Evolutionary conservation across 2,113 vertebrate species (phyloP).

Genomic region (Campylorhamphus procurvoides): DNA sequence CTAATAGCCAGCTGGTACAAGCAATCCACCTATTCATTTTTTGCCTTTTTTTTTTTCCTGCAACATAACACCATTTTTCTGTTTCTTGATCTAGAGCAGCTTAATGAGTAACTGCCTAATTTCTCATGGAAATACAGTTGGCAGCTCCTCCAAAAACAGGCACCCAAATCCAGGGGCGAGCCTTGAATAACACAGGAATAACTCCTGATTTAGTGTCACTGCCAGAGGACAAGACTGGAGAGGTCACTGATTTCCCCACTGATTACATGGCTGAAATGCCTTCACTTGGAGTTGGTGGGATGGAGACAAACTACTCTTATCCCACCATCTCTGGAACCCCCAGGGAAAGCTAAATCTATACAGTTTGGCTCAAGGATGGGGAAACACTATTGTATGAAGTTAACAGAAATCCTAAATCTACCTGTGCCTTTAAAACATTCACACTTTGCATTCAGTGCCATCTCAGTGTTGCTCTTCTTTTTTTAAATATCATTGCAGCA

Average conservation of each 20-base stretch:
- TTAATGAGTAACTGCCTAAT: background rate
- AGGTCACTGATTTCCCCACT: background rate
- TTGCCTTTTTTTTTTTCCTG: background rate
- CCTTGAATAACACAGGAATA: background rate
- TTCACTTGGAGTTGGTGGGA: background rate
- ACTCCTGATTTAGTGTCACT: background rate
- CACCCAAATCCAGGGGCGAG: accelerated
- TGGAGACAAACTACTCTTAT: background rate
- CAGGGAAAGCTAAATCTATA: background rate
- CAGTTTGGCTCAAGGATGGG: background rate
- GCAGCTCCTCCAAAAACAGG: background rate
- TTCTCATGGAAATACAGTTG: background rate
- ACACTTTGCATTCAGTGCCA: background rate
- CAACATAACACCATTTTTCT: background rate
- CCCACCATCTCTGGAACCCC: background rate
- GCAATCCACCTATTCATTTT: background rate
- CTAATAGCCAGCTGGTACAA: background rate
- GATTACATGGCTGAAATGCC: background rate
- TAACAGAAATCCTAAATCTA: background rate
- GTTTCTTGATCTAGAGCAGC: background rate
- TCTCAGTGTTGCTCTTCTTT: accelerated
- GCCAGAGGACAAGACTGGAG: background rate
- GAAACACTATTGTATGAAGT: background rate
- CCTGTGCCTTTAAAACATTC: background rate
- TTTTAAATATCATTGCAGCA: background rate